A percentile compares a stretch with the other conserved stretches of the same genome.
Conservation (phyloP, 2,113 vertebrate genomes). For the Melanerpes formicivorus region DNA sequence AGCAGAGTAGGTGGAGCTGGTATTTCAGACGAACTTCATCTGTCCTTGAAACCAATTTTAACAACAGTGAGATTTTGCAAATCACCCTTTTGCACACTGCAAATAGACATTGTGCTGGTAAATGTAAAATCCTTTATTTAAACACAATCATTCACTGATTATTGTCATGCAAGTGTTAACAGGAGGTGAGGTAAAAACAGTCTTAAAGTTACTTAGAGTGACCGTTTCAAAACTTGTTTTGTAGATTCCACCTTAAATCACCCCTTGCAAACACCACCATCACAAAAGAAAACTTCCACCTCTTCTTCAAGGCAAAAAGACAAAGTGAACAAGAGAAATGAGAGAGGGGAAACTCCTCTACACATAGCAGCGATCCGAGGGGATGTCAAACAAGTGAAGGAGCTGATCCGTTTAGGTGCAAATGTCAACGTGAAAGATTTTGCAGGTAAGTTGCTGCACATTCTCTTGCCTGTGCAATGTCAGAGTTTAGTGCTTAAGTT, state of each 20-base stretch:
- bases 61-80: background rate
- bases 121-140: background rate
- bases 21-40: background rate
- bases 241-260: slow-evolving; percentile 93
- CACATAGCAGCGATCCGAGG: slow-evolving; percentile 98
- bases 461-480: background rate
- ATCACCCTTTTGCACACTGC: background rate
- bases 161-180: background rate
- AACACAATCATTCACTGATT: background rate
- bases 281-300: slow-evolving; percentile 92
- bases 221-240: slow-evolving; percentile 37
- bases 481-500: background rate
- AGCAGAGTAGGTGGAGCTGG: background rate
- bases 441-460: slow-evolving; percentile 83
- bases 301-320: slow-evolving; percentile 95
- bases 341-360: slow-evolving; percentile 95
- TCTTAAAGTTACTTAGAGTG: background rate
- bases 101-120: background rate
- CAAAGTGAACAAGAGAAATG: slow-evolving; percentile 99
- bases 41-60: background rate
- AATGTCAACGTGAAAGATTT: slow-evolving; percentile 99
- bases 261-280: slow-evolving; percentile 87
- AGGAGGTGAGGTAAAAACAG: background rate
- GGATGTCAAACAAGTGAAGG: slow-evolving; percentile 95
- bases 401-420: slow-evolving; percentile 94